A percentile compares a stretch with the other conserved stretches of the same genome.
Conservation (phyloP, 1,140 invertebrate genomes). For the Saccostrea echinata region DNA sequence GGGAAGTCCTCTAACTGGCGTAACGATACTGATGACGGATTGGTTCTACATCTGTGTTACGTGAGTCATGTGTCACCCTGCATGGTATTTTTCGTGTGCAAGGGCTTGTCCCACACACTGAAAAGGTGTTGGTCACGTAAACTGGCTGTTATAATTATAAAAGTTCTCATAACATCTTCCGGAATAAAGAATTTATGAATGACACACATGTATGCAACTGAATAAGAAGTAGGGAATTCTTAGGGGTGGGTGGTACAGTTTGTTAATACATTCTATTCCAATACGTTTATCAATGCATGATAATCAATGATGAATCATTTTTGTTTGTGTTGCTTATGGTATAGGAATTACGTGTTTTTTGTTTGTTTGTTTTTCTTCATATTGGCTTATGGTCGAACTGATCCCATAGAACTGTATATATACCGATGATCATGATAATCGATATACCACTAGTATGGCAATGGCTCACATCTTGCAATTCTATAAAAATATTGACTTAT, state of each 20-base stretch:
- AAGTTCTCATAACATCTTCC: conserved; percentile 14
- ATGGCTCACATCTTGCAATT: too few relatives aligned
- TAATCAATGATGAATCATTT: too few relatives aligned
- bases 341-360: too few relatives aligned
- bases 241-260: background rate
- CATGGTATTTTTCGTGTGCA: background rate
- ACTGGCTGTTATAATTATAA: background rate
- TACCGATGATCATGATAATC: too few relatives aligned
- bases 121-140: background rate
- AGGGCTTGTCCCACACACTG: background rate
- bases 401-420: too few relatives aligned
- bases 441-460: too few relatives aligned
- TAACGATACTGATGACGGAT: conserved; percentile 20
- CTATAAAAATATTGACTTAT: too few relatives aligned
- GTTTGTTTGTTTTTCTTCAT: too few relatives aligned
- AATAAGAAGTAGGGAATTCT: background rate
- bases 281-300: too few relatives aligned
- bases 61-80: background rate
- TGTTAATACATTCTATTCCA: too few relatives aligned
- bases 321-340: too few relatives aligned
- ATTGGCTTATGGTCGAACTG: too few relatives aligned
- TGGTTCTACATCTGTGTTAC: background rate
- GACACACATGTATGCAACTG: background rate
- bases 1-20: background rate
- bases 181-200: conserved; percentile 19